Evolutionary conservation across 2,113 vertebrate genomes (phyloP).

Genomic region (Tragelaphus strepsiceros): DNA sequence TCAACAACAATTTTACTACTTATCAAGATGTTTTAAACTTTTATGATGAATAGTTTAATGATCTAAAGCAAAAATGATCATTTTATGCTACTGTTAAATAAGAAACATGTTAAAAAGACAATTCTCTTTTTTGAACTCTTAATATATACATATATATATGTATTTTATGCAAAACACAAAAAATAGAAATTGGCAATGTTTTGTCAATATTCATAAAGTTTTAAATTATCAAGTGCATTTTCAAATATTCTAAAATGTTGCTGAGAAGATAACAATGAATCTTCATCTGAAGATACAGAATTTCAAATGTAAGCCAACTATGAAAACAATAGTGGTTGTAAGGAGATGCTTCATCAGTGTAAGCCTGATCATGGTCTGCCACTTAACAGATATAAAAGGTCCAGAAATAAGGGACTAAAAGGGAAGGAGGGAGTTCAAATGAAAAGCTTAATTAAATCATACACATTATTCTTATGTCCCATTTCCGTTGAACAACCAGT

Average conservation of each 20-base stretch:
- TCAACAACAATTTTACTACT: neutral
- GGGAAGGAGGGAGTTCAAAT: neutral
- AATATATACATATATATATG: no score
- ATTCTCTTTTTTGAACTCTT: neutral
- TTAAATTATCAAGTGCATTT: neutral
- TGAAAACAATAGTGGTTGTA: neutral
- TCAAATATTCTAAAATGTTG: neutral
- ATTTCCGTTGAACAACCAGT: neutral
- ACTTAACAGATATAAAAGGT: neutral
- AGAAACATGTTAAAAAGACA: neutral
- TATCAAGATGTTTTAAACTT: neutral
- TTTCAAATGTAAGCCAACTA: neutral
- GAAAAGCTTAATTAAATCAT: neutral
- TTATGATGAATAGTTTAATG: neutral
- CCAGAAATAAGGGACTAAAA: neutral
- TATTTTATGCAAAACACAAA: neutral
- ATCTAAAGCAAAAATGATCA: neutral
- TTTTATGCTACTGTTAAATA: neutral
- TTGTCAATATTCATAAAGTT: neutral
- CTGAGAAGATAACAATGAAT: neutral
- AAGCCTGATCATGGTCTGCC: neutral
- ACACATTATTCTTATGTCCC: neutral
- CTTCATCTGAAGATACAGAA: neutral
- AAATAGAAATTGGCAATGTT: neutral
- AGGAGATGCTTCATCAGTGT: neutral